Evolutionary conservation across 2,797 vertebrate species (phyloP), one percentile per base, ranked within the genome.

Genomic region (Champsocephalus esox): DNA sequence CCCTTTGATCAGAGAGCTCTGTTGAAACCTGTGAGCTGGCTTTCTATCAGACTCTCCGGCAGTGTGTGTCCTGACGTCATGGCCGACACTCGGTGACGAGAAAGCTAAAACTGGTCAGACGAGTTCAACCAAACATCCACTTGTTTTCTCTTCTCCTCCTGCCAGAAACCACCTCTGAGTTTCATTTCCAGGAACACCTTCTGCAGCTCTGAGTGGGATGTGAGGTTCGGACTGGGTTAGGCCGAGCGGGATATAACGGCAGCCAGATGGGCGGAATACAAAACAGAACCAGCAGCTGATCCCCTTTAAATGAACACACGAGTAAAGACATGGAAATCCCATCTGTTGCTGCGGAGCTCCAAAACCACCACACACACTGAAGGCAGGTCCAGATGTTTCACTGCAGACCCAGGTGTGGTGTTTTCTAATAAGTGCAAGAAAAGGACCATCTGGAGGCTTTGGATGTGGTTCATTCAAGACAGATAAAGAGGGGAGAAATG

Each of bases 211-310:
- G 41, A 41, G 21, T 6, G 48, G 9, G 73, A 58, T 24, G 50
- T n/a, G 55, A 34, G 34, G 34, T 78, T 61, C 50, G 77, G 72
- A 51, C 59, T 3, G 46, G 79, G 79, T 59, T 11, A 67, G 50
- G 59, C 56, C 34, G 76, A 68, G 65, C 57, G 48, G 38, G 66
- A 70, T 64, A 57, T 66, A 68, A 84, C 57, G 65, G 70, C 52
- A 66, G 72, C 67, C 83, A 86, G 83, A 86, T 84, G 83, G 83
- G 14, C 41, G 32, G 63, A 82, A 80, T 66, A 38, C 74, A 72
- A 81, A 60, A 16, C 60, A 34, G 58, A 60, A 69, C 49, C 38
- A 17, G 77, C 70, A 75, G 77, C 80, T 81, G 81, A 81, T 75
- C 56, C 65, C 51, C 46, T 54, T 54, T 50, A 72, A 58, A 80